phyloP scores from a whole-genome alignment of 2,113 vertebrate genomes.

The Salvelinus sp. region DNA sequence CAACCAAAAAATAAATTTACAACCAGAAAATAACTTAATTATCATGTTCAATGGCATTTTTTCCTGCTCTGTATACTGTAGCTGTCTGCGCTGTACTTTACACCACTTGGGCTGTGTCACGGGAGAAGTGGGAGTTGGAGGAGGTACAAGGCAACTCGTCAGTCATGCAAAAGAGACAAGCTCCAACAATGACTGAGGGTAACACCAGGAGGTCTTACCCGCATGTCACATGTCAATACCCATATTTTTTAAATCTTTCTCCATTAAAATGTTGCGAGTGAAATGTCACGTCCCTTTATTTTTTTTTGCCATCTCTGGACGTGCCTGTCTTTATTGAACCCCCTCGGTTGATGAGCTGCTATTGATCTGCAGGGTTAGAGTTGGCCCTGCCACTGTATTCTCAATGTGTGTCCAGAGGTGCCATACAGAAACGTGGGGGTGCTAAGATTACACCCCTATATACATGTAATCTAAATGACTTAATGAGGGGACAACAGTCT shows the following conservation, averaged over 20 bases:
- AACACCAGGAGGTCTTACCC: background rate
- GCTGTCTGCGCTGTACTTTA: too few relatives aligned
- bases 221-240: background rate
- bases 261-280: background rate
- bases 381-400: background rate
- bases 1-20: too few relatives aligned
- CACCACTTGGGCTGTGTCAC: background rate
- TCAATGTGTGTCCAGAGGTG: background rate
- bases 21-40: too few relatives aligned
- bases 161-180: background rate
- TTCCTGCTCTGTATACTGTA: too few relatives aligned
- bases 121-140: background rate
- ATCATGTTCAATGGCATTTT: too few relatives aligned
- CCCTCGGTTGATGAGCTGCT: background rate
- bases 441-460: background rate
- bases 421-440: background rate
- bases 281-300: background rate
- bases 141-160: background rate
- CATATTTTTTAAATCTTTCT: background rate
- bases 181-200: background rate
- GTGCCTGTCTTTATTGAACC: background rate
- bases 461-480: background rate
- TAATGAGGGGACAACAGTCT: background rate
- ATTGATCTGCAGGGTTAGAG: background rate
- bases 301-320: background rate